phyloP scores from a whole-genome alignment of 2,888 invertebrate genomes.

The Lasioglossum vierecki region DNA sequence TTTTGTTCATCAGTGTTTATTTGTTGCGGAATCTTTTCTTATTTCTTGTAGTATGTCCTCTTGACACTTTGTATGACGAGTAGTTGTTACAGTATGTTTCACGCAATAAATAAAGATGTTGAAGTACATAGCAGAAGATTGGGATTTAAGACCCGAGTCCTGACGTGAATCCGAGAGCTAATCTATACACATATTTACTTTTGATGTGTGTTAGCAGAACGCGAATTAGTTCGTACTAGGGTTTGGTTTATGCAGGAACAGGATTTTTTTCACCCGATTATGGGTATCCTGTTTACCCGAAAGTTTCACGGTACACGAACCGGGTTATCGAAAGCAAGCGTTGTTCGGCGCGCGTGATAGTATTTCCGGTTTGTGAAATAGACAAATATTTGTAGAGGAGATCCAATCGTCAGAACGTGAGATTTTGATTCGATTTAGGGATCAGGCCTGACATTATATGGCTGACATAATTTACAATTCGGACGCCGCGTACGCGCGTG shows the following conservation, averaged over 20 bases:
- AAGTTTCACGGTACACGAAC: background rate
- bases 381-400: slow-evolving; percentile 58
- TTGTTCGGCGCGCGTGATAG: slow-evolving; percentile 1
- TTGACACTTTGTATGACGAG: too few relatives aligned
- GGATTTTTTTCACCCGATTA: background rate
- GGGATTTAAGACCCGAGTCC: background rate
- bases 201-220: background rate
- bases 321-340: background rate
- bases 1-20: too few relatives aligned
- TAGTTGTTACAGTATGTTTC: too few relatives aligned
- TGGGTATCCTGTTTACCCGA: background rate
- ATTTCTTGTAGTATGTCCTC: too few relatives aligned
- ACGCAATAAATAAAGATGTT: background rate
- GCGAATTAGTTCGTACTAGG: background rate
- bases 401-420: slow-evolving; percentile 56
- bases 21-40: too few relatives aligned
- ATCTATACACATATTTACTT: background rate
- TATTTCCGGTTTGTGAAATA: slow-evolving; percentile 7
- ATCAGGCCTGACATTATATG: slow-evolving; percentile 59
- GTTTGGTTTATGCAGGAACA: background rate
- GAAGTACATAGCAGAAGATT: background rate
- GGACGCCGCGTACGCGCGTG: slow-evolving; percentile 52
- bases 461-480: slow-evolving; percentile 63
- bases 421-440: slow-evolving; percentile 70
- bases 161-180: too few relatives aligned